These are phyloP conservation scores for Poecile atricapillus DNA, from an alignment of 2,113 vertebrate genomes.

Conservation along the genomic window DNA sequence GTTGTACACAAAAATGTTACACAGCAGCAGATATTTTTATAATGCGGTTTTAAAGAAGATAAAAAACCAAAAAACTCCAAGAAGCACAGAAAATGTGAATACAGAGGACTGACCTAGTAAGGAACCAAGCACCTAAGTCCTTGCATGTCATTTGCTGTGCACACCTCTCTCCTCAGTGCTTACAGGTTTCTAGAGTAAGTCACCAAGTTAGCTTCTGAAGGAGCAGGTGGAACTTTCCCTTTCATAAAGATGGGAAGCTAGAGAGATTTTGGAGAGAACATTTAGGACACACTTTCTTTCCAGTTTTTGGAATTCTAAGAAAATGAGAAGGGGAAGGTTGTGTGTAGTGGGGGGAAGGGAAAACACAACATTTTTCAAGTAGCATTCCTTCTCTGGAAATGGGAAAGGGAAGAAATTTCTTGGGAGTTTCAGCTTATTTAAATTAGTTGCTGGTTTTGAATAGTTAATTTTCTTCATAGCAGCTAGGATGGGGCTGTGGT, in stretches of 20 bases:
- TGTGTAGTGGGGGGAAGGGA: not conserved
- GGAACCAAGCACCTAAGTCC: not conserved
- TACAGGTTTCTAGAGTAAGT: not conserved
- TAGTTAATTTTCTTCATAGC: not conserved
- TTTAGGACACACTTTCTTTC: not conserved
- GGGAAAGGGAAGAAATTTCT: not conserved
- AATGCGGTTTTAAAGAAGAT: not conserved
- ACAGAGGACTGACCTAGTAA: not conserved
- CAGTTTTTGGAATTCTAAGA: not conserved
- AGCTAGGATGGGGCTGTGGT: not conserved
- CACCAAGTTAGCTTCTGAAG: not conserved
- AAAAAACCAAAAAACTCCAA: not conserved
- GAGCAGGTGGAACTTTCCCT: not conserved
- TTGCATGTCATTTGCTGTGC: not conserved
- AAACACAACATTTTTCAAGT: not conserved
- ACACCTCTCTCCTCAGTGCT: not conserved
- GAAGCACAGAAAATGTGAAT: not conserved
- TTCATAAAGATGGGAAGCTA: not conserved
- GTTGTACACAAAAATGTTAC: not conserved
- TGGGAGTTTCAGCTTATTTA: not conserved
- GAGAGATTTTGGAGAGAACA: not conserved
- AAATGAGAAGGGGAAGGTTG: not conserved
- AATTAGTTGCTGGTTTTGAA: not conserved
- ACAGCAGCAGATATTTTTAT: not conserved
- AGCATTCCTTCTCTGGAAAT: not conserved